Evolutionary conservation across 2,888 invertebrate genomes (phyloP).

Genomic region (Chrysolina americana): DNA sequence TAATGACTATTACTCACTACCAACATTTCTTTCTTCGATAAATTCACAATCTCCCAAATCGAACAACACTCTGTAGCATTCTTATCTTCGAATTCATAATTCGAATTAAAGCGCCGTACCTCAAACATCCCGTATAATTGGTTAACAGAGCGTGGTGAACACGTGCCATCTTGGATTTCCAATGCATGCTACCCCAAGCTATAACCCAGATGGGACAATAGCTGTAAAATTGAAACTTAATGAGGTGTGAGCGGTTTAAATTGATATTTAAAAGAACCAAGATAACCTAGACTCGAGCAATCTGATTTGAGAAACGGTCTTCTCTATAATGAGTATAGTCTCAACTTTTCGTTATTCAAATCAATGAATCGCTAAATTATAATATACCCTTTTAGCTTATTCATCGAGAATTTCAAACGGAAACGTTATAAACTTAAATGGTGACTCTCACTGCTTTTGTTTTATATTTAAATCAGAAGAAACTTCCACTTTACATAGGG

Average conservation of each 20-base stretch:
- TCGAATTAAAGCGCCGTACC: neutral
- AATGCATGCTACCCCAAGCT: constrained; percentile 68
- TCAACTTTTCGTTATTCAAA: constrained; percentile 66
- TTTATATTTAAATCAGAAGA: constrained; percentile 8
- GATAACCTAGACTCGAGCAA: constrained; percentile 69
- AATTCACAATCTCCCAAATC: too few relatives aligned
- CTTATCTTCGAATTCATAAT: neutral
- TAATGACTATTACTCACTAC: too few relatives aligned
- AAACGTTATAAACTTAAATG: constrained; percentile 28
- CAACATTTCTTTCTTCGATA: too few relatives aligned
- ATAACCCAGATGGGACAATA: constrained; percentile 71
- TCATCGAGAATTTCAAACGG: constrained; percentile 32
- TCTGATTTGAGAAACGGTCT: constrained; percentile 70
- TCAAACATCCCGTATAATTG: constrained; percentile 52
- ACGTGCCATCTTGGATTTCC: constrained; percentile 64
- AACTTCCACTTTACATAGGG: constrained; percentile 28
- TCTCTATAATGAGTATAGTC: constrained; percentile 66
- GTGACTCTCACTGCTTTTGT: constrained; percentile 21
- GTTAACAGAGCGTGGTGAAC: constrained; percentile 59
- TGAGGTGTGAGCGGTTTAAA: constrained; percentile 71
- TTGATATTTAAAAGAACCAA: constrained; percentile 72
- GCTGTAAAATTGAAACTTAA: constrained; percentile 72
- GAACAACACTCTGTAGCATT: neutral
- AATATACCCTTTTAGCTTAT: constrained; percentile 58
- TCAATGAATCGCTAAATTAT: constrained; percentile 69